A percentile compares a stretch with the other conserved stretches of the same genome.
phyloP scores from a whole-genome alignment of 2,113 vertebrate species.

The Nestor notabilis region DNA sequence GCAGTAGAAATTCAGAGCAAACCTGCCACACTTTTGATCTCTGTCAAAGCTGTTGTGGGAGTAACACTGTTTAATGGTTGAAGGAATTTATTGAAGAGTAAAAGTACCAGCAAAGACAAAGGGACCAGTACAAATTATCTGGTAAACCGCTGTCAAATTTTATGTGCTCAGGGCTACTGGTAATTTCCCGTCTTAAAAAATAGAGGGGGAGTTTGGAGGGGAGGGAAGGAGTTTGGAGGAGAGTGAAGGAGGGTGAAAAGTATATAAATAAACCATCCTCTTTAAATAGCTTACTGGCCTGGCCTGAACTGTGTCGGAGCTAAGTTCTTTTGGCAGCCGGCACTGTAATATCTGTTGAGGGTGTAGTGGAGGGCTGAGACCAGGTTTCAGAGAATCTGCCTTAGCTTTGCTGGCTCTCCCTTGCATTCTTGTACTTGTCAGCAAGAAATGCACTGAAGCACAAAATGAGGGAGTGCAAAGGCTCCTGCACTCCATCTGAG shows the following conservation, averaged over 20 bases:
- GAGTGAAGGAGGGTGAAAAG: not conserved
- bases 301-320: not conserved
- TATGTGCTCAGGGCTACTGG: not conserved
- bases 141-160: not conserved
- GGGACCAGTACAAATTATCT: not conserved
- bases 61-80: not conserved
- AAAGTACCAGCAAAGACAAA: constrained; percentile 21
- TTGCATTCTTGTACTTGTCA: not conserved
- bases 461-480: not conserved
- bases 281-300: constrained; percentile 38
- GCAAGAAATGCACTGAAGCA: not conserved
- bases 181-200: not conserved
- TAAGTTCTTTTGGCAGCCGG: not conserved
- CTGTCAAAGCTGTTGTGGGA: not conserved
- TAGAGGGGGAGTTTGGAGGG: not conserved
- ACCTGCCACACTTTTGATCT: constrained; percentile 12
- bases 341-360: not conserved
- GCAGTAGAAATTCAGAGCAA: not conserved
- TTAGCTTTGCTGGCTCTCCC: not conserved
- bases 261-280: constrained; percentile 4
- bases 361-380: not conserved
- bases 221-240: not conserved
- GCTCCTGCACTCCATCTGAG: not conserved
- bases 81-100: constrained; percentile 40
- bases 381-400: not conserved